These are phyloP conservation scores for Ploceus nigricollis DNA, from an alignment of 2,113 vertebrate species.

Conservation along the genomic window DNA sequence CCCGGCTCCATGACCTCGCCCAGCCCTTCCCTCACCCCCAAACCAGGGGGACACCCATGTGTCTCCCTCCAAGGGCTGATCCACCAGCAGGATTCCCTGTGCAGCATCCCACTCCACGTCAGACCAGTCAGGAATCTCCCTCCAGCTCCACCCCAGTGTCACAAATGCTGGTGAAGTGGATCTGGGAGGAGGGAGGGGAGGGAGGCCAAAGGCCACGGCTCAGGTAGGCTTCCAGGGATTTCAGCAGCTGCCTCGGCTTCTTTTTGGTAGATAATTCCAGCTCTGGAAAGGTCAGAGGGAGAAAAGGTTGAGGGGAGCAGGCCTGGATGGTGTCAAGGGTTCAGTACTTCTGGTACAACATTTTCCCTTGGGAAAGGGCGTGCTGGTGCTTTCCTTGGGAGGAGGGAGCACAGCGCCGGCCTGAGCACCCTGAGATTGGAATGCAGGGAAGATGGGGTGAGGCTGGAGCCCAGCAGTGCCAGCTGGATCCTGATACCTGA, in stretches of 20 bases:
- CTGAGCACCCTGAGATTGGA: fast-evolving
- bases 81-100: background rate
- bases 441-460: fast-evolving
- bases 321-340: background rate
- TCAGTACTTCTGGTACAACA: fast-evolving
- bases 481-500: background rate
- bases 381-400: fast-evolving
- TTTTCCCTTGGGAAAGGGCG: background rate
- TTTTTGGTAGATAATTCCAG: background rate
- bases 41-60: fast-evolving
- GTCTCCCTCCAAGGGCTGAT: background rate
- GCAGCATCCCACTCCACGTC: fast-evolving
- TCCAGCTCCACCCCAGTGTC: background rate
- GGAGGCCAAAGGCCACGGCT: background rate
- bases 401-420: background rate
- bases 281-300: background rate
- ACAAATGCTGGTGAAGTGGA: background rate
- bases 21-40: background rate
- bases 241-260: background rate
- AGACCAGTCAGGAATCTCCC: background rate
- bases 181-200: background rate
- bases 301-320: background rate
- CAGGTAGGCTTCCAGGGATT: background rate
- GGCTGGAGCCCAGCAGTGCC: background rate
- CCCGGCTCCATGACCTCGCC: background rate